Evolutionary conservation across 2,888 invertebrate species (phyloP).

Genomic region (Galeopsomyia nigrocyanea): DNA sequence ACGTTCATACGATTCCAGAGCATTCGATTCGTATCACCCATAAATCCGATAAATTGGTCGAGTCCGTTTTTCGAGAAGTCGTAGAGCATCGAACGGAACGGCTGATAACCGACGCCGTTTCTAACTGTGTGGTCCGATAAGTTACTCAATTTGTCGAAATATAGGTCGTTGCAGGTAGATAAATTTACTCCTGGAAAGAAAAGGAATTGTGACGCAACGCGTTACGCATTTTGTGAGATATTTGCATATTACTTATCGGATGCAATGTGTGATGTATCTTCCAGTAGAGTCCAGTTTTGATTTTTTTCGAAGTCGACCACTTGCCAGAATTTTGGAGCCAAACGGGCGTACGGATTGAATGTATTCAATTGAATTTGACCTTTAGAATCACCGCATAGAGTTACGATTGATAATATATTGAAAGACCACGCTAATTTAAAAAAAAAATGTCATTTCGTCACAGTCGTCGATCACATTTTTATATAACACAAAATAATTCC

Average conservation of each 20-base stretch:
- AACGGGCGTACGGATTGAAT: background rate
- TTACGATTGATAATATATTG: background rate
- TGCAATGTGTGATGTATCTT: background rate
- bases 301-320: background rate
- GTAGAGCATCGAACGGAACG: too few species aligned
- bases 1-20: slow-evolving; percentile 16
- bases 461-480: background rate
- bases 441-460: background rate
- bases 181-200: too few species aligned
- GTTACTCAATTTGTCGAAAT: slow-evolving; percentile 8
- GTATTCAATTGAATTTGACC: background rate
- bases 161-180: background rate
- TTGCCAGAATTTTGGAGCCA: slow-evolving; percentile 20
- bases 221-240: too few species aligned
- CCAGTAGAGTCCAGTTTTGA: slow-evolving; percentile 11
- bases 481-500: background rate
- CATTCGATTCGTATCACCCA: background rate
- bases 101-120: background rate
- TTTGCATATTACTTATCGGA: too few species aligned
- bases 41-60: background rate
- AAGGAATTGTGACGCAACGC: too few species aligned
- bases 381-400: background rate
- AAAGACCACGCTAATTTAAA: slow-evolving; percentile 10
- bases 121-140: background rate
- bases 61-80: too few species aligned